Conservation (phyloP, 2,888 invertebrate species). For the Ectropis crepuscularia region DNA sequence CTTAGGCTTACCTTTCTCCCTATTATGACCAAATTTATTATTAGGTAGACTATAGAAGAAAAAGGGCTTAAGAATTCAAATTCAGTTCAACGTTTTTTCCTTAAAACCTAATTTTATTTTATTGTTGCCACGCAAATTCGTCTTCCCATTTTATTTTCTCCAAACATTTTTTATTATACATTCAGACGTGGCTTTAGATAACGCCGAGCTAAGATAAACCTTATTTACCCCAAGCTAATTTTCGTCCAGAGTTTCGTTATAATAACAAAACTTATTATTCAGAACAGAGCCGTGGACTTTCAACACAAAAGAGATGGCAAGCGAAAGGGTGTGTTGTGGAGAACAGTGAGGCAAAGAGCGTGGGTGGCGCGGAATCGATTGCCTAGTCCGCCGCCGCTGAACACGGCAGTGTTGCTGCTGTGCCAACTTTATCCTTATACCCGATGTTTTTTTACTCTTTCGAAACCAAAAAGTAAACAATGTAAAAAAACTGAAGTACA, state of each 20-base stretch:
- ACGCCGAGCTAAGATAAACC: constrained; percentile 22
- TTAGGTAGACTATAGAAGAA: too few species aligned
- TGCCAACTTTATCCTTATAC: too few species aligned
- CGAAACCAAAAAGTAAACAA: too few species aligned
- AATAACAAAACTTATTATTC: constrained; percentile 17
- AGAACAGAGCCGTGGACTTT: constrained; percentile 30
- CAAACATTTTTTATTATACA: neutral
- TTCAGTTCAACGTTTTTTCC: too few species aligned
- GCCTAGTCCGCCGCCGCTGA: constrained; percentile 19
- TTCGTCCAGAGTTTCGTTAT: constrained; percentile 6
- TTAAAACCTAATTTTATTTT: too few species aligned
- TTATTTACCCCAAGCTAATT: constrained; percentile 17
- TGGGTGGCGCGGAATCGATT: constrained; percentile 58
- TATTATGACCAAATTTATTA: too few species aligned
- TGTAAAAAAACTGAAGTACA: too few species aligned
- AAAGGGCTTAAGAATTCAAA: too few species aligned
- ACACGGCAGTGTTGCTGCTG: too few species aligned
- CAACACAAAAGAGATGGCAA: constrained; percentile 48
- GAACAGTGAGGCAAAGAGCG: constrained; percentile 46
- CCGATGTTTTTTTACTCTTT: too few species aligned
- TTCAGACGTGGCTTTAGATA: constrained; percentile 26
- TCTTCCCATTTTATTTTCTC: neutral
- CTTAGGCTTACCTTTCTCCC: too few species aligned
- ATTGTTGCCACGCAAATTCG: too few species aligned
- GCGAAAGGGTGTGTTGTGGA: constrained; percentile 45